Evolutionary conservation across 1,140 invertebrate genomes (phyloP).

Genomic region (Meloidogyne chitwoodi): DNA sequence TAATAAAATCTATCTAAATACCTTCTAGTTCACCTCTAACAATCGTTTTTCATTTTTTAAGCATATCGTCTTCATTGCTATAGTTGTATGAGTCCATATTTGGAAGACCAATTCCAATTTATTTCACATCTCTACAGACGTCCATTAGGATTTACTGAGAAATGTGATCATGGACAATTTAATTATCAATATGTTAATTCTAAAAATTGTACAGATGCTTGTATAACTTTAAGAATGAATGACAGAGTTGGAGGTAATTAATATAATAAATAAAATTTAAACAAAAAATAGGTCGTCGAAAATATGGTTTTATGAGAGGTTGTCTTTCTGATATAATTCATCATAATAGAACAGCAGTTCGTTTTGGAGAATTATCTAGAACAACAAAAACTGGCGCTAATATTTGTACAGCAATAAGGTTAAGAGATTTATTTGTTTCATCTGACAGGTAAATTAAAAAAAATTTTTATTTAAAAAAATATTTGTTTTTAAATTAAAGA

Average conservation of each 20-base stretch:
- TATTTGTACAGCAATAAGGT: constrained; percentile 21
- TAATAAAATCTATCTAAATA: no score
- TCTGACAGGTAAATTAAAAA: constrained; percentile 5
- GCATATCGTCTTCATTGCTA: constrained; percentile 58
- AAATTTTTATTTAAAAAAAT: neutral
- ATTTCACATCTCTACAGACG: constrained; percentile 54
- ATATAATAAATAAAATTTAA: neutral
- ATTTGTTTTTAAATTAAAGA: constrained; percentile 38
- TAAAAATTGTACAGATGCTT: constrained; percentile 59
- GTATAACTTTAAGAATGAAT: constrained; percentile 57
- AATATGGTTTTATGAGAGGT: constrained; percentile 57
- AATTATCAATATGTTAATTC: constrained; percentile 47
- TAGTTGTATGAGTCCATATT: constrained; percentile 54
- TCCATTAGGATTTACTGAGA: constrained; percentile 51
- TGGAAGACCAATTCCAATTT: constrained; percentile 58
- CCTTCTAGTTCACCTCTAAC: neutral
- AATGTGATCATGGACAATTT: constrained; percentile 53
- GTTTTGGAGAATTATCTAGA: constrained; percentile 25
- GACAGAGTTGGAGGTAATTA: constrained; percentile 56
- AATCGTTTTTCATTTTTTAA: constrained; percentile 38
- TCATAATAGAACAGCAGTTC: constrained; percentile 51
- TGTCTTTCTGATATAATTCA: constrained; percentile 59
- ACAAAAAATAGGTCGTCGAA: constrained; percentile 43
- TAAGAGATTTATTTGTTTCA: constrained; percentile 8
- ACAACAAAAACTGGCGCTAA: constrained; percentile 18